Base-by-base conservation (phyloP, 30 jellyfish, hydroid and myxozoan genomes). In the Phacellophora camtschatica region DNA sequence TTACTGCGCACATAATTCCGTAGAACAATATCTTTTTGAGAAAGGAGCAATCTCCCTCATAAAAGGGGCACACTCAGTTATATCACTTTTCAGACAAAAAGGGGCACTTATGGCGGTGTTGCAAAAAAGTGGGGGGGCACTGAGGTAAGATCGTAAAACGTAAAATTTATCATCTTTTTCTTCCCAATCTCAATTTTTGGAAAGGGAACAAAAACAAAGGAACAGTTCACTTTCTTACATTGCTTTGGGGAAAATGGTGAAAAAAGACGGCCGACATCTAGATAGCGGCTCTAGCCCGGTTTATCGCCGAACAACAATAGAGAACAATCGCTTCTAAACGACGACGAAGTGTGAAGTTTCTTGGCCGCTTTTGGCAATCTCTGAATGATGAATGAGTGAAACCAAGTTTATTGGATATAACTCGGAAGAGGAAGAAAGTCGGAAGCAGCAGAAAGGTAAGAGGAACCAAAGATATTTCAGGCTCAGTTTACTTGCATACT, bases 391-490 rank as follows among this genome's bases (percentile, higher is more conserved):
- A n/a, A n/a, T n/a, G n/a, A n/a, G n/a, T n/a, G n/a, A n/a, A n/a
- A n/a, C n/a, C n/a, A n/a, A n/a, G n/a, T n/a, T n/a, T n/a, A 66
- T 6, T 39, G 25, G 81, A 66, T 28, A 45, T 23, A 37, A 66
- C 37, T 62, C 77, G 84, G 83, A 80, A 80, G 91, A 55, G 91
- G 91, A 80, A 80, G 91, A 66, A 80, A 80, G 37, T 62, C 65
- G 91, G 91, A 80, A 80, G 91, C 91, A 51, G 16, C 18, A 50
- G n/a, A n/a, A 80, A 65, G 82, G 91, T 74, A 74, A 77, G 87
- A 74, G 42, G 70, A 20, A 54, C n/a, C n/a, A n/a, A 32, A 30
- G 74, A 24, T 45, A 18, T 50, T 77, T 63, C 51, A 29, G 70
- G 84, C 81, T 80, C 73, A 41, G 11, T 79, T 80, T 80, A 56